Percentiles rank a stretch among this genome's conserved stretches.
phyloP scores from a whole-genome alignment of 2,888 invertebrate species.

The Geophilus truncorum region DNA sequence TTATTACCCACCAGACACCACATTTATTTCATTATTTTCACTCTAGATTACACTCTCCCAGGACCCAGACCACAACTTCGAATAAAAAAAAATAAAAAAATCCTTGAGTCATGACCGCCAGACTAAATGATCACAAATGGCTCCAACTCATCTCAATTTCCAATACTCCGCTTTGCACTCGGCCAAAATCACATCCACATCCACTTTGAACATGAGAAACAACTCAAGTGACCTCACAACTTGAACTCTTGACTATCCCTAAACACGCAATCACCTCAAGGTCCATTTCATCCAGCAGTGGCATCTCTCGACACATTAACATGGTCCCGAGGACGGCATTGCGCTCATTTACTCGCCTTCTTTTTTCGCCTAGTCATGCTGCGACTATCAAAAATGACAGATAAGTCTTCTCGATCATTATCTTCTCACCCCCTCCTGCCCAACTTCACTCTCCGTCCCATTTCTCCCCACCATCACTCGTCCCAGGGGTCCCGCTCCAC shows the following conservation, averaged over 20 bases:
- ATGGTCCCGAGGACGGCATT: neutral
- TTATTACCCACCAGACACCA: too few species aligned
- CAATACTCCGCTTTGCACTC: neutral
- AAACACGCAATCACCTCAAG: neutral
- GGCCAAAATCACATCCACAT: neutral
- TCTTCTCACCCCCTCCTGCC: neutral
- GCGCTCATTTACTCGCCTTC: neutral
- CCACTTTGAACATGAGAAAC: neutral
- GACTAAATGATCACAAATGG: neutral
- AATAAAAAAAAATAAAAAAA: too few species aligned
- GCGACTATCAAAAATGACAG: conserved; percentile 12
- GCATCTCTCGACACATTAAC: conserved; percentile 11
- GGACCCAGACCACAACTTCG: too few species aligned
- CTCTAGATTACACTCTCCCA: too few species aligned
- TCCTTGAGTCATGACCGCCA: too few species aligned
- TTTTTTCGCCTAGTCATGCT: conserved; percentile 11
- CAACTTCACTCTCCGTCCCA: neutral
- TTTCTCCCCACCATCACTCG: conserved; percentile 10
- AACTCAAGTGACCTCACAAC: neutral
- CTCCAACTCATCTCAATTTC: neutral
- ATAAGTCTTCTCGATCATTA: conserved; percentile 11
- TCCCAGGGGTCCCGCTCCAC: neutral
- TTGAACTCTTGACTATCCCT: neutral
- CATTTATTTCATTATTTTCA: too few species aligned
- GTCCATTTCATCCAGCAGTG: neutral